Percentiles rank a stretch among this genome's conserved stretches.
phyloP scores from a whole-genome alignment of 2,113 vertebrate species.

The Clarias magur region DNA sequence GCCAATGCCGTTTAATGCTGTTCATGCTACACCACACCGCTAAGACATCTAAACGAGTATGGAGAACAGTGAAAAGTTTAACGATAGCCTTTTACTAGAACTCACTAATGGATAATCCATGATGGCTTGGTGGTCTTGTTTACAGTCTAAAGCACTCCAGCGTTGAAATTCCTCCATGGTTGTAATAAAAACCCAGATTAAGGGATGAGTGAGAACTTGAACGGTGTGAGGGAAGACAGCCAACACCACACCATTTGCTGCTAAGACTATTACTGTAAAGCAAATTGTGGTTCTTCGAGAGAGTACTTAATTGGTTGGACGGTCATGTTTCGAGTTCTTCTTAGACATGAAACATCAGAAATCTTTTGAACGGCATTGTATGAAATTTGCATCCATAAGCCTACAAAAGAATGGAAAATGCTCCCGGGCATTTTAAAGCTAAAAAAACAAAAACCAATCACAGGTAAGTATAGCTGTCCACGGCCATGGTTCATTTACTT shows the following conservation, averaged over 20 bases:
- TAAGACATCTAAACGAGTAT: background rate
- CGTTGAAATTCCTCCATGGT: background rate
- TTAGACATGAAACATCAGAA: background rate
- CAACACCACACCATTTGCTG: background rate
- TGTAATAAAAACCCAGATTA: background rate
- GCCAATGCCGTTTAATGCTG: too few relatives aligned
- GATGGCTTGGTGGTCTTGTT: background rate
- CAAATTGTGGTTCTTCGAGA: background rate
- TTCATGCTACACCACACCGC: background rate
- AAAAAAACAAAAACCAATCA: background rate
- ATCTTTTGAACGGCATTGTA: background rate
- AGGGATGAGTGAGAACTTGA: background rate
- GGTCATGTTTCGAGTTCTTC: background rate
- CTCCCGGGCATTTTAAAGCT: background rate
- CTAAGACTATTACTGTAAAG: background rate
- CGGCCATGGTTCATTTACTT: background rate
- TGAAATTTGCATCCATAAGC: background rate
- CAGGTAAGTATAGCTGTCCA: background rate
- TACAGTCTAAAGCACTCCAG: background rate
- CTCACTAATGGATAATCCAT: background rate
- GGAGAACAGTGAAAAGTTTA: background rate
- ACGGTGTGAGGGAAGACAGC: background rate
- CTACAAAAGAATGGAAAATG: background rate
- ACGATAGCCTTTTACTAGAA: background rate
- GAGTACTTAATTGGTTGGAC: background rate